phyloP scores from a whole-genome alignment of 2,113 vertebrate species.

The Plectropomus leopardus region DNA sequence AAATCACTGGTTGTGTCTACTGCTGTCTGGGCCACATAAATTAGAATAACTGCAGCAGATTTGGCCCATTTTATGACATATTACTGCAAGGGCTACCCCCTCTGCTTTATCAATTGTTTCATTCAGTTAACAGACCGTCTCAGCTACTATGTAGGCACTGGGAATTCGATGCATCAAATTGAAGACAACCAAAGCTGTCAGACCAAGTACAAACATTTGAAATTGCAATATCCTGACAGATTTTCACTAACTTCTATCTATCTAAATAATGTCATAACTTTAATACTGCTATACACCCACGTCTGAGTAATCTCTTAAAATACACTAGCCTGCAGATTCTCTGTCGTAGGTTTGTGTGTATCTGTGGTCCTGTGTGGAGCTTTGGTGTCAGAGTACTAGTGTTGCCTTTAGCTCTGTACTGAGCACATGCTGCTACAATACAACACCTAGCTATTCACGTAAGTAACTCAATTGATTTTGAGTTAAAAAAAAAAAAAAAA shows the following conservation, averaged over 20 bases:
- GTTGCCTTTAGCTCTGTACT: slow-evolving; percentile 68
- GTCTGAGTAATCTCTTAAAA: slow-evolving; percentile 45
- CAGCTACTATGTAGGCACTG: slow-evolving; percentile 81
- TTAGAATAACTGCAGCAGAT: slow-evolving; percentile 46
- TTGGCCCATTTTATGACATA: slow-evolving; percentile 36
- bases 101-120: slow-evolving; percentile 56
- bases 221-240: slow-evolving; percentile 37
- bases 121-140: slow-evolving; percentile 61
- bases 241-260: slow-evolving; percentile 15
- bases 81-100: slow-evolving; percentile 33
- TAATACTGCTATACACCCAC: slow-evolving; percentile 39
- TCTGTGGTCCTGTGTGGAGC: slow-evolving; percentile 51
- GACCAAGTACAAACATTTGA: slow-evolving; percentile 60
- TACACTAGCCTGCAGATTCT: slow-evolving; percentile 55
- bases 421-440: slow-evolving; percentile 79
- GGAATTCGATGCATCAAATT: slow-evolving; percentile 77
- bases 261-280: slow-evolving; percentile 11
- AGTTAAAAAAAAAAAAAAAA: slow-evolving; percentile 38
- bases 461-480: slow-evolving; percentile 58
- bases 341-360: slow-evolving; percentile 24
- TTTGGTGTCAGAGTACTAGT: slow-evolving; percentile 75
- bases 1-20: slow-evolving; percentile 35
- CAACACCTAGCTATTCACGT: slow-evolving; percentile 65
- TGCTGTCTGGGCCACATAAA: slow-evolving; percentile 17
- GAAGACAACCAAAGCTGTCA: slow-evolving; percentile 64